Conservation (phyloP, 2,113 vertebrate genomes). For the Coreoperca whiteheadi region DNA sequence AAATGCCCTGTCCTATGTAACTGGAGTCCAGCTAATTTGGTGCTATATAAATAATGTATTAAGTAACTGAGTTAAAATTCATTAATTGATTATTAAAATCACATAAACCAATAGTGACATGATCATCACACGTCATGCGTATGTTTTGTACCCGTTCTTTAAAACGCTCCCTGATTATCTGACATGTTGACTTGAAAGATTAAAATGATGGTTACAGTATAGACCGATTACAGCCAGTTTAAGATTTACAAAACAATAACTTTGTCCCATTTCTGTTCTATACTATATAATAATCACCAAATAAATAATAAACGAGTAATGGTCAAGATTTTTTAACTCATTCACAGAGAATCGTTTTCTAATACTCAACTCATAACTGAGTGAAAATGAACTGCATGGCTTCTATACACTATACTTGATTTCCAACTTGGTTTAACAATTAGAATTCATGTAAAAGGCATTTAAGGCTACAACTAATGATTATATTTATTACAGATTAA, state of each 20-base stretch:
- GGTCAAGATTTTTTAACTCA: not conserved
- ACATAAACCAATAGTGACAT: not conserved
- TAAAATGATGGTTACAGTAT: not conserved
- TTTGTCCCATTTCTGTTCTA: too few species aligned
- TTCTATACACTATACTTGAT: not conserved
- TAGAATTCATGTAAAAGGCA: not conserved
- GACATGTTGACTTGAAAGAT: not conserved
- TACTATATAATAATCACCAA: too few species aligned
- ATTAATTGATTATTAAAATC: not conserved
- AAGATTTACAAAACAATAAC: too few species aligned
- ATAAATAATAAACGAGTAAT: not conserved
- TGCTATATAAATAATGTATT: not conserved
- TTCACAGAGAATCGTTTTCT: not conserved
- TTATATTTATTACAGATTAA: not conserved
- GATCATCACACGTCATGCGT: not conserved
- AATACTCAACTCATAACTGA: not conserved
- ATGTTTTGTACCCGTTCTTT: not conserved
- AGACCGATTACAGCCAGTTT: too few species aligned
- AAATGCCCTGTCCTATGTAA: not conserved
- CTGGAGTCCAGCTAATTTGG: not conserved
- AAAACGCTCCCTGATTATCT: not conserved
- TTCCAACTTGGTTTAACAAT: not conserved
- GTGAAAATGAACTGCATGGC: not conserved
- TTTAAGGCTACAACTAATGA: not conserved
- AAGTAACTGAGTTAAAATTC: not conserved